Evolutionary conservation across 2,888 invertebrate genomes (phyloP).

Genomic region (Papilio demoleus): DNA sequence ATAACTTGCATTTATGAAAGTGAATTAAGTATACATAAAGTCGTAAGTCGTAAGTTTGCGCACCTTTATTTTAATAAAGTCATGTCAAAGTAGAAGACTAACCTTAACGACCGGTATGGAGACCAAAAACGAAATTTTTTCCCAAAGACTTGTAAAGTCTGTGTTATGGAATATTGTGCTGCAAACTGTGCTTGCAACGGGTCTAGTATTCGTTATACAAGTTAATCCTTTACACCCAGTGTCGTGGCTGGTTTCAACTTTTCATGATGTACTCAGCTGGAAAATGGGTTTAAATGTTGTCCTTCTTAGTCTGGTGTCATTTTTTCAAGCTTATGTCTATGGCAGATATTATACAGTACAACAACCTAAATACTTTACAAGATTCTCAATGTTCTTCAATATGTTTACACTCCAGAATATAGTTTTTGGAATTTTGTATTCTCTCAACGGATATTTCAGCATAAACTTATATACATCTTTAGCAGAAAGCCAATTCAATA

Average conservation of each 20-base stretch:
- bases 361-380: slow-evolving; percentile 84
- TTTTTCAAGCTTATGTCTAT: slow-evolving; percentile 88
- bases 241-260: slow-evolving; percentile 85
- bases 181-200: slow-evolving; percentile 78
- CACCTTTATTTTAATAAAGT: neutral
- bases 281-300: slow-evolving; percentile 87
- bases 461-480: slow-evolving; percentile 88
- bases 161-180: slow-evolving; percentile 84
- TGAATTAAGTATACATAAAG: neutral
- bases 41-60: neutral
- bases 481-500: slow-evolving; percentile 83
- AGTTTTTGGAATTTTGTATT: slow-evolving; percentile 82
- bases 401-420: slow-evolving; percentile 85
- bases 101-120: slow-evolving; percentile 63
- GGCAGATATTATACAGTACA: slow-evolving; percentile 87
- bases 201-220: slow-evolving; percentile 84
- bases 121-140: slow-evolving; percentile 81
- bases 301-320: slow-evolving; percentile 85
- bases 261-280: slow-evolving; percentile 83
- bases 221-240: slow-evolving; percentile 85
- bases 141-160: slow-evolving; percentile 84
- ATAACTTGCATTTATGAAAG: neutral
- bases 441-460: slow-evolving; percentile 86
- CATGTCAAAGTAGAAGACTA: slow-evolving; percentile 37
- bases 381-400: slow-evolving; percentile 86